phyloP scores from a whole-genome alignment of 2,797 vertebrate genomes.

The Phrynocephalus guinanensis region DNA sequence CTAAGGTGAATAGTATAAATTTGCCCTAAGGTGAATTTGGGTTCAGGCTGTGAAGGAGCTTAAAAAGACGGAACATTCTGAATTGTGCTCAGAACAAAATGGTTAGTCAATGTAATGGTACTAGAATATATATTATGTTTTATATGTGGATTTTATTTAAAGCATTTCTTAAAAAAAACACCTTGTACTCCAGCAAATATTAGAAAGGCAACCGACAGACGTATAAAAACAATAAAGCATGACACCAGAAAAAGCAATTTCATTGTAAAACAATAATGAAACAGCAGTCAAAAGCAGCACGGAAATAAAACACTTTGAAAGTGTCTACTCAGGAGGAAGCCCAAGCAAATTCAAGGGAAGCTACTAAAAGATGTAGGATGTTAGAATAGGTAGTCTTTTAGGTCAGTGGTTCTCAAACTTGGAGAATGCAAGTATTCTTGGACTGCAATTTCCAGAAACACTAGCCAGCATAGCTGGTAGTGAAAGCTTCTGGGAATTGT shows the following conservation, averaged over 20 bases:
- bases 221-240: neutral
- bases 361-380: neutral
- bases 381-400: too few relatives aligned
- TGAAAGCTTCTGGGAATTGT: too few relatives aligned
- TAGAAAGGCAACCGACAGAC: neutral
- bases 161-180: neutral
- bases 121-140: neutral
- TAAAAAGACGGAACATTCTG: neutral
- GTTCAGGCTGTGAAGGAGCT: too few relatives aligned
- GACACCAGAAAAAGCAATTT: neutral
- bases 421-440: too few relatives aligned
- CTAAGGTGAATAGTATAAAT: too few relatives aligned
- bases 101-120: neutral
- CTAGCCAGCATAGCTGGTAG: too few relatives aligned
- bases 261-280: neutral
- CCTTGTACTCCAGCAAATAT: neutral
- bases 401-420: too few relatives aligned
- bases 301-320: neutral
- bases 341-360: neutral
- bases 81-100: neutral
- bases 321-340: neutral
- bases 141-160: neutral
- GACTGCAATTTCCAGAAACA: too few relatives aligned
- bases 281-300: neutral
- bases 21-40: too few relatives aligned